phyloP scores from a whole-genome alignment of 2,113 vertebrate genomes.

The Calidris pygmaea region DNA sequence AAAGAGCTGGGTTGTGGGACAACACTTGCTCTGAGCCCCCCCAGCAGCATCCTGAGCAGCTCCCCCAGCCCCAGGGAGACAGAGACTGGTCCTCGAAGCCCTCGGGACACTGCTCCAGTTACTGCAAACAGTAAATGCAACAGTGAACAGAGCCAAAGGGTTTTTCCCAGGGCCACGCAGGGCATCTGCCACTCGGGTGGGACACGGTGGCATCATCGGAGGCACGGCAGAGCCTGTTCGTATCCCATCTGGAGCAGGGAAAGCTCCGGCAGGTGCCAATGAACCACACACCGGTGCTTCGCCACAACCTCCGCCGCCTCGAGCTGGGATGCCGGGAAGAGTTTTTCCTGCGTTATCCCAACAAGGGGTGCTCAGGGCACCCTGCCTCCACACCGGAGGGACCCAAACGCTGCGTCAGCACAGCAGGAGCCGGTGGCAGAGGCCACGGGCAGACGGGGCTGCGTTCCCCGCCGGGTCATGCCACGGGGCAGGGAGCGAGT shows the following conservation, averaged over 20 bases:
- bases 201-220: accelerated
- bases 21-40: not conserved
- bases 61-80: accelerated
- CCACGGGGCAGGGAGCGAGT: not conserved
- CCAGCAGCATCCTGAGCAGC: not conserved
- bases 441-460: not conserved
- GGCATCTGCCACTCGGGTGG: not conserved
- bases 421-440: not conserved
- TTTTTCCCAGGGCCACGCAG: not conserved
- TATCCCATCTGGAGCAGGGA: not conserved
- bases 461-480: not conserved
- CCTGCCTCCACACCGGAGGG: not conserved
- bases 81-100: accelerated
- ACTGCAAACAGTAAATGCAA: not conserved
- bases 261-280: accelerated
- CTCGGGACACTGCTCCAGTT: accelerated
- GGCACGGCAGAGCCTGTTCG: not conserved
- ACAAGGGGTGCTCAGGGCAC: accelerated
- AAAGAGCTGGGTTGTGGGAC: not conserved
- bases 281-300: accelerated
- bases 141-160: not conserved
- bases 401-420: not conserved
- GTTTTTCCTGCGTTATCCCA: not conserved
- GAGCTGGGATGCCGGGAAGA: not conserved
- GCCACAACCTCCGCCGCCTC: not conserved